These are phyloP conservation scores for Ophioderma brevispina DNA, from an alignment of 35 echinoderm and acorn worm species.

Conservation along the genomic window DNA sequence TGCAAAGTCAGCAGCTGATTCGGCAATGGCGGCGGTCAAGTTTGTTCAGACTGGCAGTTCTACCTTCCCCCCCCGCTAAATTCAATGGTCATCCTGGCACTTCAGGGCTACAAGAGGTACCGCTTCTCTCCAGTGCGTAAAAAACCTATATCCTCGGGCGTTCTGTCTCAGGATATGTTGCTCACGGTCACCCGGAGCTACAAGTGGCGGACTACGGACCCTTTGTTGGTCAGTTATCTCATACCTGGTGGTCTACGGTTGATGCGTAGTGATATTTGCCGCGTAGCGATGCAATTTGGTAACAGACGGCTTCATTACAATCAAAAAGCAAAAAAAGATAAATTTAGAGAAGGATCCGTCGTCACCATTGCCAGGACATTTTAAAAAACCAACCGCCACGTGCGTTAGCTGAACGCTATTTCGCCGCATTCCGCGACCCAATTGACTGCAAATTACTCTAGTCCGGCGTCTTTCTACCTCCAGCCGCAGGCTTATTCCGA, in stretches of 20 bases:
- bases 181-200: background rate
- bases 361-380: background rate
- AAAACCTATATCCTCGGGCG: background rate
- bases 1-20: background rate
- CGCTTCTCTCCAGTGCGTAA: background rate
- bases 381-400: background rate
- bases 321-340: constrained; percentile 11
- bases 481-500: too few relatives aligned
- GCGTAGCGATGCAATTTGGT: background rate
- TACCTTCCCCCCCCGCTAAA: constrained; percentile 25
- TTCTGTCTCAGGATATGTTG: background rate
- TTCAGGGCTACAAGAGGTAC: constrained; percentile 16
- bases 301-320: background rate
- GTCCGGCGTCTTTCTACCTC: too few relatives aligned
- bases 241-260: constrained; percentile 13
- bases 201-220: background rate
- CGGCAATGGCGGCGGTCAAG: background rate
- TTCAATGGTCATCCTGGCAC: background rate
- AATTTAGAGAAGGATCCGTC: background rate
- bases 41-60: constrained; percentile 24
- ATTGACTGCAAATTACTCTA: background rate
- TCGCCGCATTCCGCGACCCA: too few relatives aligned
- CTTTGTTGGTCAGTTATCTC: background rate
- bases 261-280: background rate
- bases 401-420: constrained; percentile 6